These are phyloP conservation scores for Stenodera caucasica DNA, from an alignment of 2,888 invertebrate species.

Conservation along the genomic window DNA sequence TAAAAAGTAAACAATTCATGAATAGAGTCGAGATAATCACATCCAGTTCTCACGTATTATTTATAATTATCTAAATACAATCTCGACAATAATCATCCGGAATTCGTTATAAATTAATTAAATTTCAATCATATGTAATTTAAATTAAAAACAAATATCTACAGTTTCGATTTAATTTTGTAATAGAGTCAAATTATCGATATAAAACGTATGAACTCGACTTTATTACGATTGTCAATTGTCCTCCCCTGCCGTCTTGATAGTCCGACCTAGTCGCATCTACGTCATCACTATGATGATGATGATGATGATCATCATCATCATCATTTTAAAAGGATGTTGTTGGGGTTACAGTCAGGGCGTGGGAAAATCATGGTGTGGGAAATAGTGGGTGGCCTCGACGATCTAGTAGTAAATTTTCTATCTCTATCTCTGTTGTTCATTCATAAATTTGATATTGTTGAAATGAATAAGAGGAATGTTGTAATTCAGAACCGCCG, in stretches of 20 bases:
- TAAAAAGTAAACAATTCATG: not conserved
- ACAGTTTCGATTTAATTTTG: too few species aligned
- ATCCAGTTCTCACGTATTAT: not conserved
- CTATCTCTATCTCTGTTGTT: slow-evolving; percentile 27
- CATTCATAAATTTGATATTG: slow-evolving; percentile 54
- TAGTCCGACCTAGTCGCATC: slow-evolving; percentile 3
- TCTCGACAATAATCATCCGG: not conserved
- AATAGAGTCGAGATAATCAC: not conserved
- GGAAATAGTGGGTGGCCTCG: slow-evolving; percentile 75
- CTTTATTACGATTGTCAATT: not conserved
- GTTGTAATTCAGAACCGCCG: slow-evolving; percentile 45
- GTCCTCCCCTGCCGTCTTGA: not conserved
- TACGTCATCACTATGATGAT: slow-evolving; percentile 5
- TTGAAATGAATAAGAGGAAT: slow-evolving; percentile 14
- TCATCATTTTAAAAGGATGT: slow-evolving; percentile 56
- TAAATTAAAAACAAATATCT: not conserved
- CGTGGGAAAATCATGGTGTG: slow-evolving; percentile 80
- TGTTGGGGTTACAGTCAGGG: slow-evolving; percentile 76
- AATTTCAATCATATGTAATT: slow-evolving; percentile 5
- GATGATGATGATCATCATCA: slow-evolving; percentile 3
- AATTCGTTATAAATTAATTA: not conserved
- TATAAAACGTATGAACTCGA: not conserved
- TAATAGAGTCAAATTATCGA: not conserved
- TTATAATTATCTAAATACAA: not conserved
- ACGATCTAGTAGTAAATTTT: slow-evolving; percentile 10